Base-by-base conservation (phyloP, 2,888 invertebrate species). In the Cerceris rybyensis region DNA sequence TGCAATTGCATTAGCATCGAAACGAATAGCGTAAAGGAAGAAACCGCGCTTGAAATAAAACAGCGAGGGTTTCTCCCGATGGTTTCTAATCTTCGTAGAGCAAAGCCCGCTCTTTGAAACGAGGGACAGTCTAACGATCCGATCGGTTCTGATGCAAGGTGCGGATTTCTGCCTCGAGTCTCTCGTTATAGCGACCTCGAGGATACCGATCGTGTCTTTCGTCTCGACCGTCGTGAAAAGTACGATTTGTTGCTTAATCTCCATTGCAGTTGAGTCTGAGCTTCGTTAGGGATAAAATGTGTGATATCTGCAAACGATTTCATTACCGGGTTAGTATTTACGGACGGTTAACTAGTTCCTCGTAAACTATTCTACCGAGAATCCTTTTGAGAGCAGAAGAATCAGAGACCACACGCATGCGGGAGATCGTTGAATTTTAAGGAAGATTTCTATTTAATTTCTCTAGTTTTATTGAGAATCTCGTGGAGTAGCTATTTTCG, bases 171-270 rank as follows among this genome's bases (percentile, higher is more conserved):
- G 43, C 5, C 13, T 6, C 43, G 60, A 43, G 60, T 60, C 17
- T 13, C 57, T 57, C 39, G 57, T 16, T 17, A 57, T 65, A 42
- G 11, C 54, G 65, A 43, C 39, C 64, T 28, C 64, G 52, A 28
- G 50, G 64, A 64, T 64, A 39, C 50, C 64, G 50, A 64, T 64
- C 64, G 64, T 52, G 49, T 50, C 64, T 41, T 28, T 28, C 50
- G n/a, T 64, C 41, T 64, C 52, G 16, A 64, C 52, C 8, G n/a
- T 54, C 54, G 2, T 14, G 14, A 6, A 11, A 54, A 54, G 14
- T 8, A 11, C 54, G 54, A 14, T 16, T 8, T n/a, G 14, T 8
- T 54, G 13, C 13, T 54, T 54, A 54, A 13, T 54, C n/a, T 54
- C 16, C n/a, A 54, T 7, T 16, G 8, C 54, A 7, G 54, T n/a